phyloP scores from a whole-genome alignment of 2,113 vertebrate species.

The Cyprinodon tularosa region DNA sequence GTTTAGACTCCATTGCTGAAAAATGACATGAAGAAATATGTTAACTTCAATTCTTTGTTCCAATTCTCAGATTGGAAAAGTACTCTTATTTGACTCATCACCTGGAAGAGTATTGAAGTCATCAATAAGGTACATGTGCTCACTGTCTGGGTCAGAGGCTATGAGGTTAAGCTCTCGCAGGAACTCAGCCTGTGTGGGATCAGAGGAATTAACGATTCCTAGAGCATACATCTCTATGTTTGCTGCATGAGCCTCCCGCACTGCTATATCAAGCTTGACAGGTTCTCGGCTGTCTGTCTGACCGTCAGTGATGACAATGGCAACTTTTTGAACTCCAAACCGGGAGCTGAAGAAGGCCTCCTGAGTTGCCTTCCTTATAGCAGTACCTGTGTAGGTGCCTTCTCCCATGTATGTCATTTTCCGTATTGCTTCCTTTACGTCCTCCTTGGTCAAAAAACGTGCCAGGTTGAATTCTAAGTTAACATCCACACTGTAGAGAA shows the following conservation, averaged over 20 bases:
- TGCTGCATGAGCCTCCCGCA: conserved; percentile 87
- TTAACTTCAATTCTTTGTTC: not conserved
- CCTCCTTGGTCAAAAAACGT: conserved; percentile 81
- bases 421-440: conserved; percentile 87
- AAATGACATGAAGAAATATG: conserved; percentile 10
- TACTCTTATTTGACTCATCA: conserved; percentile 47
- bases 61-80: not conserved
- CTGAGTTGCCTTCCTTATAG: conserved; percentile 88
- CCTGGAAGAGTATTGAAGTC: conserved; percentile 91
- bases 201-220: conserved; percentile 88
- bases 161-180: conserved; percentile 89
- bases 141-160: conserved; percentile 89
- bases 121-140: conserved; percentile 91
- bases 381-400: conserved; percentile 90
- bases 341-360: conserved; percentile 88
- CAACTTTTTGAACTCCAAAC: conserved; percentile 86
- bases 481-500: conserved; percentile 90
- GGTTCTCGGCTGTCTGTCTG: conserved; percentile 89
- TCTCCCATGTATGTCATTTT: conserved; percentile 91
- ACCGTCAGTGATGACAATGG: conserved; percentile 89
- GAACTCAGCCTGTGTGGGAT: conserved; percentile 86
- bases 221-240: conserved; percentile 93
- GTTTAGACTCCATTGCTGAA: conserved; percentile 88
- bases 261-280: conserved; percentile 86
- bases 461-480: conserved; percentile 86